phyloP scores from a whole-genome alignment of 2,797 vertebrate genomes.

The Tapirus indicus region DNA sequence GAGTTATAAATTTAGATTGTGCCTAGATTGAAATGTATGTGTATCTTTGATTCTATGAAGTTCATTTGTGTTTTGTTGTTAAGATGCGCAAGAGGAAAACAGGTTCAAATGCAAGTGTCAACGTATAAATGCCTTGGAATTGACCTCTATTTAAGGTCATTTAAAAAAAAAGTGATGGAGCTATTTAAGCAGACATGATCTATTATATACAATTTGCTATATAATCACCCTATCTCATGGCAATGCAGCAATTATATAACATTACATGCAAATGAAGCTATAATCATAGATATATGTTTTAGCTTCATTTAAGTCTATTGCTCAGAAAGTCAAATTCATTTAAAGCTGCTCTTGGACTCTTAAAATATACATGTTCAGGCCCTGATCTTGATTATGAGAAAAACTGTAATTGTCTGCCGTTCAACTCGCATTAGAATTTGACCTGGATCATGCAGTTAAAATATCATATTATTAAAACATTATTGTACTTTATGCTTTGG shows the following conservation, averaged over 20 bases:
- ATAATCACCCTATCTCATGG: slow-evolving; percentile 44
- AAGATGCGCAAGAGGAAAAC: background rate
- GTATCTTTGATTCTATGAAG: background rate
- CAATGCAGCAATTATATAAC: slow-evolving; percentile 44
- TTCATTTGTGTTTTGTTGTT: background rate
- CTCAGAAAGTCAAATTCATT: slow-evolving; percentile 40
- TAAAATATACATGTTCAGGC: background rate
- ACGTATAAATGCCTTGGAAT: background rate
- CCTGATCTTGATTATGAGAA: background rate
- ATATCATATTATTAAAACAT: background rate
- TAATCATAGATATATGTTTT: slow-evolving; percentile 46
- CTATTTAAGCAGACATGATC: slow-evolving; percentile 53
- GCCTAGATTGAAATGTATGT: background rate
- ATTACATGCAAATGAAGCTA: slow-evolving; percentile 61
- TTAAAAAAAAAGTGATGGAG: background rate
- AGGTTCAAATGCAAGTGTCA: background rate
- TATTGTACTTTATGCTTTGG: background rate
- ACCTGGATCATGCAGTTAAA: background rate
- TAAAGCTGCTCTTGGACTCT: background rate
- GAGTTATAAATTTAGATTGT: background rate
- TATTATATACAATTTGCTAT: slow-evolving; percentile 50
- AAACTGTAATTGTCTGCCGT: background rate
- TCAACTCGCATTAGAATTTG: background rate
- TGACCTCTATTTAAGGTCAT: slow-evolving; percentile 49
- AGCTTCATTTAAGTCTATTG: slow-evolving; percentile 24